Base-by-base conservation (phyloP, 2,888 invertebrate species). In the Drosophila subsilvestris region DNA sequence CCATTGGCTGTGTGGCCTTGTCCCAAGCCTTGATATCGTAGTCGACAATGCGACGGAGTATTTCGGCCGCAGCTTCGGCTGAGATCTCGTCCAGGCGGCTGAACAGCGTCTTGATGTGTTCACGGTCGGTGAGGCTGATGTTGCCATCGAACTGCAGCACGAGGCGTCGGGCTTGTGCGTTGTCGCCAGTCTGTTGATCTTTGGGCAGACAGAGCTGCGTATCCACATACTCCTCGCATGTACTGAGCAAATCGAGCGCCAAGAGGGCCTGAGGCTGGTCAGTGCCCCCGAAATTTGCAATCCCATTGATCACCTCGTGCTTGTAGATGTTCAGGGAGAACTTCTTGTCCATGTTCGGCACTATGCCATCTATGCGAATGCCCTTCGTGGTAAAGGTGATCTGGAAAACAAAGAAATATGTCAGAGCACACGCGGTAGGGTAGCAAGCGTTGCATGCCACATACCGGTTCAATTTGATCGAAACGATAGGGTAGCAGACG, bases 401-500 rank as follows among this genome's bases (percentile, higher is more conserved):
- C 95, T 95, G 79, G 48, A 92, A 43, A 57, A 12, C 18, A 10
- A 12, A 4, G 4, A 27, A 22, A 48, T 8, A 22, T 18, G 32
- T 32, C 9, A 20, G 48, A 29, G 9, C 47, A 25, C 18, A 9
- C 32, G 44, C 12, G 45, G 37, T 6, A 17, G 2, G 10, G 37
- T 18, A 29, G 43, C 17, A 22, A 22, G 22, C 22, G 27, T 17
- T n/a, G 22, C 42, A 17, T n/a, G 27, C 14, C n/a, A 72, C 93
- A 90, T 91, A 97, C 95, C 91, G 95, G 94, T 90, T 96, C 95
- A 69, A 93, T 94, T 27, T 97, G 95, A 77, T 95, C 93, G 88
- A 95, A 96, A 93, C 96, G 95, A 90, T 96, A 96, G 17, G 97
- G 96, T 43, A 98, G 98, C 90, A 98, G 95, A 75, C 97, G 93